These are phyloP conservation scores for Oreochromis grahami DNA, from an alignment of 2,797 vertebrate genomes.

Conservation along the genomic window DNA sequence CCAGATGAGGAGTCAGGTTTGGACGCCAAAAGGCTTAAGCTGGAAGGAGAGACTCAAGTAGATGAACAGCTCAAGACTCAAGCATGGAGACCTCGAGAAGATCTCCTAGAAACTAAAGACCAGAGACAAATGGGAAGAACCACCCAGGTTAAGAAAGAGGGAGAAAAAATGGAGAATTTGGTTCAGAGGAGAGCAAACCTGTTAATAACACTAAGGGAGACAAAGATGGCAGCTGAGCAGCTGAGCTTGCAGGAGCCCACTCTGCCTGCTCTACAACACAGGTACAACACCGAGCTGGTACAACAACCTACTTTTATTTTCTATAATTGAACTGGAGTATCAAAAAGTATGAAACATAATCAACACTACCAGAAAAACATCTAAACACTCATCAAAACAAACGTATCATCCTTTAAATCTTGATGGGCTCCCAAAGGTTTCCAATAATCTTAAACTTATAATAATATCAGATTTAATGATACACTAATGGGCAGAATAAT, in stretches of 20 bases:
- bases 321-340: too few species aligned
- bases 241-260: constrained; percentile 83
- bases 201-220: constrained; percentile 75
- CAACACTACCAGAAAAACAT: background rate
- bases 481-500: background rate
- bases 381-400: background rate
- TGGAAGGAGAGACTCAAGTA: background rate
- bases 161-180: constrained; percentile 48
- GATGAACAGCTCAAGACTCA: background rate
- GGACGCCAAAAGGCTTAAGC: background rate
- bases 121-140: background rate
- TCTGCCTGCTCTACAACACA: constrained; percentile 85
- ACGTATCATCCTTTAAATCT: background rate
- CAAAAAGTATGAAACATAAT: background rate
- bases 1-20: background rate
- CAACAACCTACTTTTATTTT: background rate
- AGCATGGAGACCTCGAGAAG: background rate
- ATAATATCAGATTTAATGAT: background rate
- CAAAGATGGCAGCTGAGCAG: constrained; percentile 68
- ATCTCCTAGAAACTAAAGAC: background rate
- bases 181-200: constrained; percentile 66
- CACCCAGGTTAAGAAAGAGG: constrained; percentile 4
- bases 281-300: constrained; percentile 65
- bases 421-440: background rate
- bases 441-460: background rate